phyloP scores from a whole-genome alignment of 2,888 invertebrate species.

The Pemphredon lugubris region DNA sequence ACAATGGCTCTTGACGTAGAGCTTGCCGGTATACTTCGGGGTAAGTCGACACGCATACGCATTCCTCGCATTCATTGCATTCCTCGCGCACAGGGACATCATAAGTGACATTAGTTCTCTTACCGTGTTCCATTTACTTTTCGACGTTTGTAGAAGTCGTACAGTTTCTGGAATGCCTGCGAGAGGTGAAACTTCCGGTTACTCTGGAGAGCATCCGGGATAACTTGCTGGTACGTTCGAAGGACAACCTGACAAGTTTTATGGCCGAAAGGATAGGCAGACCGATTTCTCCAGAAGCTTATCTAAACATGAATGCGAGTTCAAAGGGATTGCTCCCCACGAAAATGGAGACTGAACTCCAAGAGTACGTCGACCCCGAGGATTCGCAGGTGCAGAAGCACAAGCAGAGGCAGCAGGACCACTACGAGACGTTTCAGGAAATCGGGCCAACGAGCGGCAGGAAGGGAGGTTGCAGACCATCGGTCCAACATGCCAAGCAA shows the following conservation, averaged over 20 bases:
- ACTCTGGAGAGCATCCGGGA: slow-evolving; percentile 61
- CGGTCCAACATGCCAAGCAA: not conserved
- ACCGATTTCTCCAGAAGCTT: slow-evolving; percentile 72
- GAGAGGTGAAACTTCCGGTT: slow-evolving; percentile 64
- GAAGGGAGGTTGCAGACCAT: not conserved
- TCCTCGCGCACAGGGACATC: too few species aligned
- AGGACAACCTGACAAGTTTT: slow-evolving; percentile 51
- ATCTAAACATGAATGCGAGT: slow-evolving; percentile 76
- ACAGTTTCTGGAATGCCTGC: slow-evolving; percentile 70
- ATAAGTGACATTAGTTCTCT: too few species aligned
- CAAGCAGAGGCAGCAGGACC: slow-evolving; percentile 46
- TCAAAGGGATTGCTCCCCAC: slow-evolving; percentile 57
- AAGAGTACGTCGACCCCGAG: slow-evolving; percentile 66
- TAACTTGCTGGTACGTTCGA: slow-evolving; percentile 66
- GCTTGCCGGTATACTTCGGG: slow-evolving; percentile 61
- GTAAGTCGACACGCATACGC: too few species aligned
- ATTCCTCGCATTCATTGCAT: too few species aligned
- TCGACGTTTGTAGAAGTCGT: slow-evolving; percentile 60
- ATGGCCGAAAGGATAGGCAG: slow-evolving; percentile 25
- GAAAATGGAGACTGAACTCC: slow-evolving; percentile 36
- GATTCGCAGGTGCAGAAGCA: slow-evolving; percentile 10
- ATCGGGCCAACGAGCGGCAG: not conserved
- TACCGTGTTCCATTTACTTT: too few species aligned
- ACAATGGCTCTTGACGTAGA: slow-evolving; percentile 65
- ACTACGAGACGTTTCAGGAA: slow-evolving; percentile 58